These are phyloP conservation scores for Anastrepha obliqua DNA, from an alignment of 1,140 invertebrate genomes.

Conservation along the genomic window DNA sequence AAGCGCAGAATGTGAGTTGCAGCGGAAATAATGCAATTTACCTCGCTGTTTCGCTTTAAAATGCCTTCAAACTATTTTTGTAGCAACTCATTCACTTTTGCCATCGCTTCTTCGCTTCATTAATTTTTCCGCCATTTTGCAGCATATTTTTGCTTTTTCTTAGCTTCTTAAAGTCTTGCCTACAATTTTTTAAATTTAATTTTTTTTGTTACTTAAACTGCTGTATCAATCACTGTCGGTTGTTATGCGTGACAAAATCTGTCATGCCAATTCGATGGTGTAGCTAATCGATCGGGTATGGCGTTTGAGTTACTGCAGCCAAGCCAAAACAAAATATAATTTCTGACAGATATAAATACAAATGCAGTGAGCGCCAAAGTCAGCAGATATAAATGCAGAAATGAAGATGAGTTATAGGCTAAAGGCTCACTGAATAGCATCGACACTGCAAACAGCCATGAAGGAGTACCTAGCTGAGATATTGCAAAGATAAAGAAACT, in stretches of 20 bases:
- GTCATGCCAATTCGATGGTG: background rate
- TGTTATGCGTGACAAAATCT: constrained; percentile 12
- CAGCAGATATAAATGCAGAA: no score
- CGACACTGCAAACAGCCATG: no score
- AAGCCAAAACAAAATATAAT: no score
- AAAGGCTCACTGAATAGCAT: no score
- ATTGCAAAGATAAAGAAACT: no score
- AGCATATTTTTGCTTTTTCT: background rate
- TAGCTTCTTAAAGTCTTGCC: background rate
- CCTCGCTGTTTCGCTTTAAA: background rate
- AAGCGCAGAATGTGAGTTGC: background rate
- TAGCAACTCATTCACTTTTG: background rate
- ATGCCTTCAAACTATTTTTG: background rate
- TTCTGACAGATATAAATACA: no score
- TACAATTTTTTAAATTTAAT: no score
- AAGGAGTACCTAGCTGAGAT: no score
- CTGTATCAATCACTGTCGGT: background rate
- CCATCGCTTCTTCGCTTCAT: background rate
- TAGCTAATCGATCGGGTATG: constrained; percentile 21
- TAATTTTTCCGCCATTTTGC: background rate
- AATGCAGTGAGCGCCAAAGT: no score
- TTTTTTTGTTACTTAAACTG: background rate
- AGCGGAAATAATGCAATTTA: constrained; percentile 43
- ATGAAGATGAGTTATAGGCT: no score
- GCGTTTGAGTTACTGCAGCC: background rate